Evolutionary conservation across 2,888 invertebrate species (phyloP).

Genomic region (Rhopalosiphum nymphaeae): DNA sequence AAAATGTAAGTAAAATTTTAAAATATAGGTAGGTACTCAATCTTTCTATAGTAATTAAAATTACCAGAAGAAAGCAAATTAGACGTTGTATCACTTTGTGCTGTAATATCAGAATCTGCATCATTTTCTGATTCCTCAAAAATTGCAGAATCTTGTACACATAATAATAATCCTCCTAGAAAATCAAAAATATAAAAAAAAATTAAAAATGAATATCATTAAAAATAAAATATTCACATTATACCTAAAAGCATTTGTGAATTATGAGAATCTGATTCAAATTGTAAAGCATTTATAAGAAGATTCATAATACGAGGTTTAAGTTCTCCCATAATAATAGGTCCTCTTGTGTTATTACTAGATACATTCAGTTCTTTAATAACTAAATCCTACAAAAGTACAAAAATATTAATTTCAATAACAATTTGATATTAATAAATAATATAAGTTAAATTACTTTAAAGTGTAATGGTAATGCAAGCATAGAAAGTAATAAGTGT

Average conservation of each 20-base stretch:
- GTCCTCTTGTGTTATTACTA: constrained; percentile 68
- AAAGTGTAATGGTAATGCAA: constrained; percentile 94
- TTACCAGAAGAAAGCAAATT: constrained; percentile 81
- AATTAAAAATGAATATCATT: constrained; percentile 26
- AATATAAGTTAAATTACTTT: constrained; percentile 71
- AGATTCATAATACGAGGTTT: constrained; percentile 84
- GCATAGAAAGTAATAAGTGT: constrained; percentile 88
- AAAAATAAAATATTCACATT: constrained; percentile 52
- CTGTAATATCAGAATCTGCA: constrained; percentile 60
- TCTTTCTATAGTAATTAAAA: constrained; percentile 23
- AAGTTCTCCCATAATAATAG: constrained; percentile 74
- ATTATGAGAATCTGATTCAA: constrained; percentile 87
- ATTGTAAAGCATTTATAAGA: constrained; percentile 85
- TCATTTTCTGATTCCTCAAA: constrained; percentile 78
- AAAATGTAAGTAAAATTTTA: constrained; percentile 56
- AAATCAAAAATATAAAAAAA: constrained; percentile 20
- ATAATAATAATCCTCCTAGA: constrained; percentile 79
- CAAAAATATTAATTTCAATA: background rate
- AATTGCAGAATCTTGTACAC: constrained; percentile 84
- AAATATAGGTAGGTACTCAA: background rate
- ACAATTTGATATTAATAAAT: background rate
- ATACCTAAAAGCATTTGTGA: constrained; percentile 86
- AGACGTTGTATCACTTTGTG: constrained; percentile 73
- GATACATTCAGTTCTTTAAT: constrained; percentile 70
- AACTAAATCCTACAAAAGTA: constrained; percentile 69